These are phyloP conservation scores for Teleiodes luculella DNA, from an alignment of 2,888 invertebrate species.

Conservation along the genomic window DNA sequence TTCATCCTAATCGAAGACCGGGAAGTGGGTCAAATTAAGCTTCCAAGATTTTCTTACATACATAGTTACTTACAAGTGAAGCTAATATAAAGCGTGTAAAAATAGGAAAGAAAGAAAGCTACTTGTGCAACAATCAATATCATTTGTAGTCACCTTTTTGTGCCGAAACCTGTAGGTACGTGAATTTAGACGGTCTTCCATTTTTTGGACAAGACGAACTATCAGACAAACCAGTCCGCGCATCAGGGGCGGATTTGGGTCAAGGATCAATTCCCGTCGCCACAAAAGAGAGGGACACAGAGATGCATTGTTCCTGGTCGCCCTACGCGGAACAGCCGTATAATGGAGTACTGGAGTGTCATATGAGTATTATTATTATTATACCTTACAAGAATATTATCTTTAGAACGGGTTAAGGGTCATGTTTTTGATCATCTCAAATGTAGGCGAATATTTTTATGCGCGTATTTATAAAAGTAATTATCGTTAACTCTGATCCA, in stretches of 20 bases:
- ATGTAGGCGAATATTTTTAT: too few species aligned
- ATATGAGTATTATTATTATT: slow-evolving; percentile 7
- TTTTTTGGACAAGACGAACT: slow-evolving; percentile 6
- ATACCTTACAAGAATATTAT: background rate
- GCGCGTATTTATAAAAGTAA: too few species aligned
- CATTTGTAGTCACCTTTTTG: background rate
- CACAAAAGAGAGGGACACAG: slow-evolving; percentile 6
- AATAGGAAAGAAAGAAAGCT: too few species aligned
- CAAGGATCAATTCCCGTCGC: slow-evolving; percentile 17
- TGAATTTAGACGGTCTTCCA: background rate
- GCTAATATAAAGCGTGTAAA: too few species aligned
- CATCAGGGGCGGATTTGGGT: slow-evolving; percentile 16
- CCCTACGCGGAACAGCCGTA: slow-evolving; percentile 17
- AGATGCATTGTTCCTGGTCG: slow-evolving; percentile 14
- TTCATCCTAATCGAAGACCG: too few species aligned
- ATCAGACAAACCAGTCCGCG: slow-evolving; percentile 4
- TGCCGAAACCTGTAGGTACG: background rate
- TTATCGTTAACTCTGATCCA: too few species aligned
- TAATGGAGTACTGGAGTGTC: background rate
- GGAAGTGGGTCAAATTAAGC: too few species aligned
- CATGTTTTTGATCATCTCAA: background rate
- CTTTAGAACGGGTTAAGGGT: background rate
- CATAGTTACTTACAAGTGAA: too few species aligned
- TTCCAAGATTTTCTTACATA: too few species aligned
- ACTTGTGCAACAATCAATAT: too few species aligned